Conservation (phyloP, 2,113 vertebrate genomes). For the Ailuropoda melanoleuca region DNA sequence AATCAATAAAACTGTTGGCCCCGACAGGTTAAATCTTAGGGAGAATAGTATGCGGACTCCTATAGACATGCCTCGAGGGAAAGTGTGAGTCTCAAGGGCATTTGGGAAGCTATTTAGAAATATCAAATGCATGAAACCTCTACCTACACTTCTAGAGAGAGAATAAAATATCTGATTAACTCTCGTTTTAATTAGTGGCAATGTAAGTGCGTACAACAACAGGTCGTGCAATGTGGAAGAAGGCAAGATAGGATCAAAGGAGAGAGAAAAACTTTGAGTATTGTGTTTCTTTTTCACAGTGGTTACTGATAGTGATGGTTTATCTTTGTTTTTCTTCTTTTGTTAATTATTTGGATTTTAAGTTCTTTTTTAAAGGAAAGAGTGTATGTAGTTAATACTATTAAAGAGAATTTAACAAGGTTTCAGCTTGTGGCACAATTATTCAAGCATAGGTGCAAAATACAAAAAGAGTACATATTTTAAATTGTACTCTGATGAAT, state of each 20-base stretch:
- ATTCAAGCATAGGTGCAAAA: background rate
- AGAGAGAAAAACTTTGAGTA: background rate
- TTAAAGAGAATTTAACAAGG: background rate
- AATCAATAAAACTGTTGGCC: background rate
- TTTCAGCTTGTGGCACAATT: background rate
- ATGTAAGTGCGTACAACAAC: background rate
- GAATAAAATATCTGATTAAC: background rate
- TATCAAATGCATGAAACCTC: background rate
- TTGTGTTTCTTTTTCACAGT: background rate
- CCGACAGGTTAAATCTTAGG: background rate
- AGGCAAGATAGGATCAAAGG: background rate
- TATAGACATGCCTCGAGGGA: background rate
- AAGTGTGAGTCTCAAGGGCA: background rate
- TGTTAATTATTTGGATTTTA: conserved; percentile 2
- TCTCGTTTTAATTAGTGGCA: background rate
- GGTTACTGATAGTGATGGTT: background rate
- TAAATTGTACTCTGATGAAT: background rate
- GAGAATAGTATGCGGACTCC: background rate
- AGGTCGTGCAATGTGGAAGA: background rate
- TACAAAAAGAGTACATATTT: background rate
- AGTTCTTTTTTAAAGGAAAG: background rate
- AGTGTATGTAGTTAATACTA: background rate
- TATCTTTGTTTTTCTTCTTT: conserved; percentile 15
- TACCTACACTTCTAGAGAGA: background rate
- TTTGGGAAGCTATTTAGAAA: background rate